A percentile compares a stretch with the other conserved stretches of the same genome.
Evolutionary conservation across 1,140 invertebrate genomes (phyloP).

Genomic region (Sipha flava): DNA sequence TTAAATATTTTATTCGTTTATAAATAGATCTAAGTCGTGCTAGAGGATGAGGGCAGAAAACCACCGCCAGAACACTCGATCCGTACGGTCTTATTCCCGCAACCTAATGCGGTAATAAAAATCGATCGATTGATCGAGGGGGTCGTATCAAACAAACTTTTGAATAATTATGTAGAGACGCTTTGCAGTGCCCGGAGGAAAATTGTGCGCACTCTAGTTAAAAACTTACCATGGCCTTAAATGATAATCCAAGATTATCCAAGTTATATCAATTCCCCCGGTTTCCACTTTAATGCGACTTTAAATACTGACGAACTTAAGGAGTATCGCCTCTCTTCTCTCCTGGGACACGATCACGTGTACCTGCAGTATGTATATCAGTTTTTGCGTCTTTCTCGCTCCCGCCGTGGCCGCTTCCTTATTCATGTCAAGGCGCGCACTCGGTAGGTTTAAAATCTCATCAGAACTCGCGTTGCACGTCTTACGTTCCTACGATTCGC

Average conservation of each 20-base stretch:
- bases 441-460: conserved; percentile 3
- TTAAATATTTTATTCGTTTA: too few relatives aligned
- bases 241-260: conserved; percentile 26
- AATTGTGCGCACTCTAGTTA: background rate
- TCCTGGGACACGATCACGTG: background rate
- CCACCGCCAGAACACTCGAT: too few relatives aligned
- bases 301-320: conserved; percentile 12
- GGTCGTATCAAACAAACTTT: background rate
- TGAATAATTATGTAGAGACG: background rate
- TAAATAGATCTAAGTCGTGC: too few relatives aligned
- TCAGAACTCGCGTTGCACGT: background rate
- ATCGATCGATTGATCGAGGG: background rate
- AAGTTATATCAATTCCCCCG: background rate
- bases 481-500: background rate
- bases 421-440: background rate
- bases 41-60: too few relatives aligned
- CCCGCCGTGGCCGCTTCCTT: background rate
- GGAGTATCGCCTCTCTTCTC: background rate
- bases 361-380: background rate
- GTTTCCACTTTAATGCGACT: conserved; percentile 25
- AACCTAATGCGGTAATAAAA: background rate
- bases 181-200: background rate
- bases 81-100: background rate
- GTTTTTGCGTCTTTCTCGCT: background rate
- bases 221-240: conserved; percentile 3